Evolutionary conservation across 2,797 vertebrate species (phyloP), one percentile per base, ranked within the genome.

Genomic region (Gephyroberyx darwinii): DNA sequence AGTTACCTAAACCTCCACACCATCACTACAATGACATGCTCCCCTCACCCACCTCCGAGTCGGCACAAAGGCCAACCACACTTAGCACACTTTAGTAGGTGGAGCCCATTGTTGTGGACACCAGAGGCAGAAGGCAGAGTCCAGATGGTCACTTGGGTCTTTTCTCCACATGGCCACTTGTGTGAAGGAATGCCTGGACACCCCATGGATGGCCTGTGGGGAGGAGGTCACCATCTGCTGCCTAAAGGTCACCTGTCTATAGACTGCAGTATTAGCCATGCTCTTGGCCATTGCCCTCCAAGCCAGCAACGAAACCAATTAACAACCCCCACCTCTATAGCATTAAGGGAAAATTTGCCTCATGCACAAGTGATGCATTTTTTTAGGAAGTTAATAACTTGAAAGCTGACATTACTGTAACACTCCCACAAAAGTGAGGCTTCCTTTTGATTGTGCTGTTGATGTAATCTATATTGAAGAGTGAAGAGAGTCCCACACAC

Each of bases 191-290:
- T 92, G 84, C 75, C 73, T 71, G 76, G 86, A 85, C 88, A 82
- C 82, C 88, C 90, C 80, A 45, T 14, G 74, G 75, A 84, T 45
- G 83, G 71, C 69, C 79, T 78, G 81, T 39, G 5, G 63, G 74
- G 71, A 69, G 75, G 79, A 84, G 91, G 86, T 91, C 88, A 89
- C 90, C 91, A 93, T 91, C 92, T 93, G 92, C 85, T 60, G 72
- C 81, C 69, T 64, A 87, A 83, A 88, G 92, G 90, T 91, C 82
- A 82, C 47, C 50, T 22, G 65, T 69, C 69, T 78, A 78, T 85
- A 87, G 77, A 69, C 19, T 33, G 41, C 3, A 39, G 63, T 55
- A 48, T 83, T 67, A 77, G 61, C 43, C 45, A 33, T n/a, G 70
- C 62, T 82, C 65, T 70, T 19, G 33, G 33, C 45, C 19, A 26